phyloP scores from a whole-genome alignment of 2,888 invertebrate genomes.

The Trissonchulus latispiculum region DNA sequence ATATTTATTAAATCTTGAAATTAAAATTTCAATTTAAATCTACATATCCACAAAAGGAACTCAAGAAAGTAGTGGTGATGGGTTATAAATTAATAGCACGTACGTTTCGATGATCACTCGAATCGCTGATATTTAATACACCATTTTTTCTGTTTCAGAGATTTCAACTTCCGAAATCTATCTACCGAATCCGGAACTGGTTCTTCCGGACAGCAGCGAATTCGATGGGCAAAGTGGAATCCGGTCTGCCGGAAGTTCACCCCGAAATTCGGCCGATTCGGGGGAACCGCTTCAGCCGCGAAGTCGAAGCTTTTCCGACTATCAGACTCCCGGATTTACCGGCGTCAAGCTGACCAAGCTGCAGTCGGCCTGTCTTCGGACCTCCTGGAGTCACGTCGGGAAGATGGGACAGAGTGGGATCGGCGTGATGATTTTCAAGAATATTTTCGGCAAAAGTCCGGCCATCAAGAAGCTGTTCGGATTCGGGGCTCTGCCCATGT shows the following conservation, averaged over 20 bases:
- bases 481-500: slow-evolving; percentile 36
- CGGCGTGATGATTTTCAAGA: slow-evolving; percentile 38
- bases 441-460: slow-evolving; percentile 37
- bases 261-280: too few species aligned
- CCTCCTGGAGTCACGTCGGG: slow-evolving; percentile 19
- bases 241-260: too few species aligned
- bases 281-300: background rate
- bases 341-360: background rate
- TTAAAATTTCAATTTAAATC: too few species aligned
- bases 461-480: slow-evolving; percentile 39
- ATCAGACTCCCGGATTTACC: background rate
- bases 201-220: too few species aligned
- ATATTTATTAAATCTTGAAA: too few species aligned
- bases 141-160: background rate
- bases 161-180: background rate
- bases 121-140: too few species aligned
- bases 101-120: too few species aligned
- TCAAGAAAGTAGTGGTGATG: too few species aligned
- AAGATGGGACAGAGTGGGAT: slow-evolving; percentile 24
- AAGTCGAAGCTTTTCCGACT: background rate
- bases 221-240: too few species aligned
- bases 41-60: too few species aligned
- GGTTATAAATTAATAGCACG: too few species aligned
- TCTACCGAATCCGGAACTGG: background rate
- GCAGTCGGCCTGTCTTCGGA: background rate